A percentile compares a stretch with the other conserved stretches of the same genome.
These are phyloP conservation scores for Dynastes hyllus DNA, from an alignment of 2,888 invertebrate genomes.

Conservation along the genomic window DNA sequence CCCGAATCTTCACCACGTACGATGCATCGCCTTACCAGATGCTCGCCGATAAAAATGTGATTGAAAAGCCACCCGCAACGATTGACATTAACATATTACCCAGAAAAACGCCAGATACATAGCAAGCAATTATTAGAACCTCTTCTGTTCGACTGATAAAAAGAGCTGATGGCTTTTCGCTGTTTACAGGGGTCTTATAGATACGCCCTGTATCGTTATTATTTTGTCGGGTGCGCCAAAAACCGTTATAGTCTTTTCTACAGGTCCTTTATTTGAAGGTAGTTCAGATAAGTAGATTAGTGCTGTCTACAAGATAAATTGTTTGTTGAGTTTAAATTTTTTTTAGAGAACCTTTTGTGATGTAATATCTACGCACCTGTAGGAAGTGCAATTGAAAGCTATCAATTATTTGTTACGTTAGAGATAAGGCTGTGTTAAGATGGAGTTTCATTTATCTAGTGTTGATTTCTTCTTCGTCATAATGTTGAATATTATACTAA, in stretches of 20 bases:
- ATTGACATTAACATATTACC: constrained; percentile 38
- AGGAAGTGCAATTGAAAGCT: too few relatives aligned
- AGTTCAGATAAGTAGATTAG: constrained; percentile 10
- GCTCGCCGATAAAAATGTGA: constrained; percentile 44
- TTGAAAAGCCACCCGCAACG: constrained; percentile 49
- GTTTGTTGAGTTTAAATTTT: not conserved
- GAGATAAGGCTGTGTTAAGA: too few relatives aligned
- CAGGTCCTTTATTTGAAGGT: constrained; percentile 13
- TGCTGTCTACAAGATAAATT: not conserved
- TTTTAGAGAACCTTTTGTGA: not conserved
- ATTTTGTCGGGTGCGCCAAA: constrained; percentile 28
- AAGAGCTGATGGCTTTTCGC: constrained; percentile 32
- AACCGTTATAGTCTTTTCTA: constrained; percentile 15
- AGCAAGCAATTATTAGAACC: constrained; percentile 44
- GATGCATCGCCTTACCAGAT: constrained; percentile 55
- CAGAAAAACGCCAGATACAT: constrained; percentile 26
- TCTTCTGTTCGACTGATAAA: constrained; percentile 37
- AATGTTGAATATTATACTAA: too few relatives aligned
- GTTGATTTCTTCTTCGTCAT: too few relatives aligned
- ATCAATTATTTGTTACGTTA: too few relatives aligned
- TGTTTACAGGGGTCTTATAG: constrained; percentile 33
- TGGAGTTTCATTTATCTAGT: too few relatives aligned
- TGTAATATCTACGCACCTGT: too few relatives aligned
- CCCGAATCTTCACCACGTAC: constrained; percentile 60
- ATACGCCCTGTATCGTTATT: constrained; percentile 19